Conservation (phyloP, 2,797 vertebrate species). For the Enteromius afrohamiltoni region DNA sequence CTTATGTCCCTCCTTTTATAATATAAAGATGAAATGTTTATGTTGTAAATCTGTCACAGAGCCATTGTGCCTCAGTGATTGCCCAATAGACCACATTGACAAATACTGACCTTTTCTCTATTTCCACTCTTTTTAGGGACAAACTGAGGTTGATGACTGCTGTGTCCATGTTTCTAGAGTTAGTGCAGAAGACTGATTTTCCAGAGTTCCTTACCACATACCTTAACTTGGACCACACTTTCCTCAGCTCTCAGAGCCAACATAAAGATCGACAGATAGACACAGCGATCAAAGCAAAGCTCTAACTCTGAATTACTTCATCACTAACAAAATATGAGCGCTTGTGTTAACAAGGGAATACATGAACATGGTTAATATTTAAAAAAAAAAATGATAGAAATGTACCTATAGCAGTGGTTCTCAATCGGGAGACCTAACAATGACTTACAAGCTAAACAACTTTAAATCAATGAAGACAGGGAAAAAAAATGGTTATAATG, state of each 20-base stretch:
- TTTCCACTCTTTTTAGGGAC: conserved; percentile 61
- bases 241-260: conserved; percentile 67
- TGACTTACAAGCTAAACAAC: neutral
- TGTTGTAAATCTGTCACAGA: neutral
- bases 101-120: neutral
- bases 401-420: neutral
- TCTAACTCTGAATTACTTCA: conserved; percentile 55
- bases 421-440: neutral
- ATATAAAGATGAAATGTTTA: neutral
- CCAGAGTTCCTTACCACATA: conserved; percentile 81
- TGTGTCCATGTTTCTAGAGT: conserved; percentile 74
- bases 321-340: neutral
- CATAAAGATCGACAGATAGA: neutral
- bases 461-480: neutral
- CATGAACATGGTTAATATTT: neutral
- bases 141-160: conserved; percentile 65
- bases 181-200: conserved; percentile 75
- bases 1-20: neutral
- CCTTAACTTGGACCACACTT: conserved; percentile 76
- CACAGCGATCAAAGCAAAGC: conserved; percentile 56
- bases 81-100: neutral
- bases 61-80: neutral
- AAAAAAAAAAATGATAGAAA: neutral
- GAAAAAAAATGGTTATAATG: neutral
- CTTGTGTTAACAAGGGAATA: neutral